Evolutionary conservation across 2,888 invertebrate species (phyloP).

Genomic region (Andricus curvator): DNA sequence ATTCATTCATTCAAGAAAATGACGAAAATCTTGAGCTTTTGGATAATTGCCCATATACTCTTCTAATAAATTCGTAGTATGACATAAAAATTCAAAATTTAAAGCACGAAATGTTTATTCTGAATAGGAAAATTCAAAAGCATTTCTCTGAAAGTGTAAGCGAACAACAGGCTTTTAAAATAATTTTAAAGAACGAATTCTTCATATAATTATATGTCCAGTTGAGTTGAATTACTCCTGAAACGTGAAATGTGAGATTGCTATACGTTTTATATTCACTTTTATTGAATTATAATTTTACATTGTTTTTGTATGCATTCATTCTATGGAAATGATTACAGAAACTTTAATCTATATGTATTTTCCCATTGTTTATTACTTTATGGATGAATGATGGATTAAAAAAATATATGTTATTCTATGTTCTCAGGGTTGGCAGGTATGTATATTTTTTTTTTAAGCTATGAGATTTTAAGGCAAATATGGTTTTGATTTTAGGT

Average conservation of each 20-base stretch:
- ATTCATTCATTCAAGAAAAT: no score
- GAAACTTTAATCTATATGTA: neutral
- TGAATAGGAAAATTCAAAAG: neutral
- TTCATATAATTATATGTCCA: neutral
- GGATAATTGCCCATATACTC: no score
- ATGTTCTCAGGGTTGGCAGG: no score
- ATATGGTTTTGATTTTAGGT: no score
- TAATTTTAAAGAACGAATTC: neutral
- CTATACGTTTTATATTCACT: neutral
- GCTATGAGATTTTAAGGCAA: no score
- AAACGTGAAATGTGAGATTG: neutral
- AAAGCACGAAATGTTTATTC: neutral
- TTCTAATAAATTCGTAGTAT: no score
- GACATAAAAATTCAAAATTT: neutral
- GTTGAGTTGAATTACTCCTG: neutral
- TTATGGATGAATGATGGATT: neutral
- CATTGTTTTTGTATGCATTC: no score
- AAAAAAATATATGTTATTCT: neutral
- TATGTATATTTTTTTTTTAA: no score
- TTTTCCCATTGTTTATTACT: no score
- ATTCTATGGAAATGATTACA: neutral
- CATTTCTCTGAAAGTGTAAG: neutral
- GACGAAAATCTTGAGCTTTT: no score
- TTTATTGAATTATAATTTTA: neutral
- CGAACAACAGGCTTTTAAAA: conserved; percentile 8